A percentile compares a stretch with the other conserved stretches of the same genome.
These are phyloP conservation scores for Anguilla obscura DNA, from an alignment of 2,797 vertebrate species.

Conservation along the genomic window DNA sequence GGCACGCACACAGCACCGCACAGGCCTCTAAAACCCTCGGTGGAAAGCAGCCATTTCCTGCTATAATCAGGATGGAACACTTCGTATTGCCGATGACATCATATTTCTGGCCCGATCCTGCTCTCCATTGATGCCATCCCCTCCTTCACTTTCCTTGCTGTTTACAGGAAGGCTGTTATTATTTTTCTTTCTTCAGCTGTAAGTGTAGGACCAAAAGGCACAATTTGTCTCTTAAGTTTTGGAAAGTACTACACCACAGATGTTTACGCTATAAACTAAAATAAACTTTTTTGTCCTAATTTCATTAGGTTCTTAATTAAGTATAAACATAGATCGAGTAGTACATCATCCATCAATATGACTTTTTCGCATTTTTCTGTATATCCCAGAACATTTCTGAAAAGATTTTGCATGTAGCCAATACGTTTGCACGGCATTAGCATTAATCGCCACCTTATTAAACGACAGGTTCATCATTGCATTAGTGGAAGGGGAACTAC, in stretches of 20 bases:
- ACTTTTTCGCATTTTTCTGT: not conserved
- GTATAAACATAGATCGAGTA: not conserved
- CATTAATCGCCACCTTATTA: conserved; percentile 21
- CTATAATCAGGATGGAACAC: conserved; percentile 36
- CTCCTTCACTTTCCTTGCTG: not conserved
- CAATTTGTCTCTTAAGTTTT: not conserved
- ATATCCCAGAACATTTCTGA: not conserved
- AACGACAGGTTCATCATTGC: conserved; percentile 15
- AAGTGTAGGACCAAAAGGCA: not conserved
- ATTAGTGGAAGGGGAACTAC: not conserved
- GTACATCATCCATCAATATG: not conserved
- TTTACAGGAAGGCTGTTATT: not conserved
- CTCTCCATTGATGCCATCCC: not conserved
- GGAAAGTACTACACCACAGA: not conserved
- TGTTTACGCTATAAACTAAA: not conserved
- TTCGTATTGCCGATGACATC: conserved; percentile 37
- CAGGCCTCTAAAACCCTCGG: conserved; percentile 28
- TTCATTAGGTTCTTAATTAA: not conserved
- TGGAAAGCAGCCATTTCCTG: conserved; percentile 42
- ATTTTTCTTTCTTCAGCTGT: not conserved
- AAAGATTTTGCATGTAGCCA: not conserved
- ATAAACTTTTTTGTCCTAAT: not conserved
- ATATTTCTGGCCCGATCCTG: conserved; percentile 31
- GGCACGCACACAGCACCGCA: conserved; percentile 20
- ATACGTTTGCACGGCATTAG: not conserved